Evolutionary conservation across 2,888 invertebrate genomes (phyloP).

Genomic region (Lasioglossum morio): DNA sequence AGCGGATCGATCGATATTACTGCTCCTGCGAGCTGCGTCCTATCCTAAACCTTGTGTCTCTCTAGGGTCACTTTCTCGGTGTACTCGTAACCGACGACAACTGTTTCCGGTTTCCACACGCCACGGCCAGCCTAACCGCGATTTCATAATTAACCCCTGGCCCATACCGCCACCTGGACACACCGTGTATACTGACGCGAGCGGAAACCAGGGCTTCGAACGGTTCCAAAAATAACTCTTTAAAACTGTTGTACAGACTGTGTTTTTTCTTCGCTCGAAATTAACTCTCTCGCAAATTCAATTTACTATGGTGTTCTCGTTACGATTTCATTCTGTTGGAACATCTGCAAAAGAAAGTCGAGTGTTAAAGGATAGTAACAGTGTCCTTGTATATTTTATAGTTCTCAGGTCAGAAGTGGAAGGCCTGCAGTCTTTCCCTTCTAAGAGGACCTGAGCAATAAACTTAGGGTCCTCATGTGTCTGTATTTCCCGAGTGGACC

Average conservation of each 20-base stretch:
- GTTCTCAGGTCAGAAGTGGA: no score
- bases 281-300: neutral
- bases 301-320: conserved; percentile 10
- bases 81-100: neutral
- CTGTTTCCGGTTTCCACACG: neutral
- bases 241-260: no score
- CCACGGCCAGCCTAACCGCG: neutral
- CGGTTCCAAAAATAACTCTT: no score
- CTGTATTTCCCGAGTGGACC: no score
- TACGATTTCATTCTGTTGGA: no score
- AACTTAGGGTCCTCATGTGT: no score
- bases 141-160: neutral
- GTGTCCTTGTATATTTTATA: no score
- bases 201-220: neutral
- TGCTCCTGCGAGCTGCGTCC: conserved; percentile 81
- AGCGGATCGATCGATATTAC: conserved; percentile 82
- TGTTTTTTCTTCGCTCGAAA: no score
- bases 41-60: conserved; percentile 60
- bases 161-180: neutral
- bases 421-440: no score
- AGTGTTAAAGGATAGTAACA: no score
- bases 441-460: no score
- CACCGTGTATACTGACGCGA: neutral
- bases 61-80: conserved; percentile 42
- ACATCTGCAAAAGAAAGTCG: no score